phyloP scores from a whole-genome alignment of 2,797 vertebrate genomes.

The Hemitrygon akajei region DNA sequence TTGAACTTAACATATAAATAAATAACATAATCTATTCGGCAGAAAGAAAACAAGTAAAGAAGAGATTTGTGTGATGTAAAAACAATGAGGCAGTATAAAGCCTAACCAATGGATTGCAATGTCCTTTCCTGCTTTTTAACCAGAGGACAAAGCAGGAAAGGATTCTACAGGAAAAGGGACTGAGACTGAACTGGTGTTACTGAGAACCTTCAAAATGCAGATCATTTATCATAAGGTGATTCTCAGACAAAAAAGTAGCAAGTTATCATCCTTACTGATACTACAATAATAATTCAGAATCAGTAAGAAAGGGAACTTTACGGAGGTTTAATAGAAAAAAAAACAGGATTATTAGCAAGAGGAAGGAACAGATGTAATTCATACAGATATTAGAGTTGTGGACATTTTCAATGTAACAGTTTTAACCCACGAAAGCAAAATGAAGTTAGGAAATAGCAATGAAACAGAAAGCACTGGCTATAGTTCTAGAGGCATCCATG shows the following conservation, averaged over 20 bases:
- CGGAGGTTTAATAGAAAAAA: not conserved
- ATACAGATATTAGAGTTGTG: not conserved
- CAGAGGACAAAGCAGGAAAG: not conserved
- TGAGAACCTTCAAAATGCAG: not conserved
- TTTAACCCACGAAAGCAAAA: too few relatives aligned
- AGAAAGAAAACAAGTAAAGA: not conserved
- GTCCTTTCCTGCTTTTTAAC: not conserved
- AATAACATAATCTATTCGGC: not conserved
- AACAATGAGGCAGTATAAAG: not conserved
- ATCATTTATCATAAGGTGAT: not conserved
- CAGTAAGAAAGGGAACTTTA: not conserved
- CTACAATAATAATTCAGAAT: not conserved
- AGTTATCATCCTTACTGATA: too few relatives aligned
- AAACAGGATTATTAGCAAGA: not conserved
- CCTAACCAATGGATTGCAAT: not conserved
- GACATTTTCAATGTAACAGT: not conserved
- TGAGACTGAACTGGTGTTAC: not conserved
- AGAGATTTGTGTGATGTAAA: not conserved
- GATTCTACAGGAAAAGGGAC: not conserved
- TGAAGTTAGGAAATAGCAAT: too few relatives aligned
- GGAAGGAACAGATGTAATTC: not conserved
- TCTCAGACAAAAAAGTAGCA: not conserved
- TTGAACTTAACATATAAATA: not conserved
- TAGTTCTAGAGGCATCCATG: too few relatives aligned
- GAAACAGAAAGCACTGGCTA: too few relatives aligned